Percentiles rank a stretch among this genome's conserved stretches.
Conservation (phyloP, 2,113 vertebrate genomes). For the Prinia subflava region DNA sequence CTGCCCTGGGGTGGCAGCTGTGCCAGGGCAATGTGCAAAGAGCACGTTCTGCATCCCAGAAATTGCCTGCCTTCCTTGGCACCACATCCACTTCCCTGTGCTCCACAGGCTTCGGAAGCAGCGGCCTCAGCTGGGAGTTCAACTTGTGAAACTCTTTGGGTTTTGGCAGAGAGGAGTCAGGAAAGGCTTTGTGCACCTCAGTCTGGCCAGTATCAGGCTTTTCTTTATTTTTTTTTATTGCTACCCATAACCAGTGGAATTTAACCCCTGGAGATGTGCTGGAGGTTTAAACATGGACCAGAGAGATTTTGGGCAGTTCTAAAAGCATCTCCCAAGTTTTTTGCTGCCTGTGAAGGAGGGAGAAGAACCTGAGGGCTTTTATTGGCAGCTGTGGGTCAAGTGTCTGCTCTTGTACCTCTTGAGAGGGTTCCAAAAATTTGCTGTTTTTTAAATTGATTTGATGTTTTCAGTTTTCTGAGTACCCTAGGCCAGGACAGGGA, state of each 20-base stretch:
- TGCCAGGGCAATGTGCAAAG: not conserved
- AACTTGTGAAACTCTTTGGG: not conserved
- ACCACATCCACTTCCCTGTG: not conserved
- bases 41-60: not conserved
- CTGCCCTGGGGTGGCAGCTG: not conserved
- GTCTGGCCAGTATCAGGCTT: not conserved
- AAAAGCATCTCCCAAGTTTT: not conserved
- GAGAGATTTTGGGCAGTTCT: not conserved
- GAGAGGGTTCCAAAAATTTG: not conserved
- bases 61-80: not conserved
- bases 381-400: not conserved
- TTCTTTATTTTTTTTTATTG: not conserved
- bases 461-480: not conserved
- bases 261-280: not conserved
- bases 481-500: too few relatives aligned
- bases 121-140: not conserved
- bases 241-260: not conserved
- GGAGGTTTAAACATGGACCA: not conserved
- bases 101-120: not conserved
- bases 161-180: not conserved
- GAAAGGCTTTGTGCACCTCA: not conserved
- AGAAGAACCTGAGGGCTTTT: not conserved
- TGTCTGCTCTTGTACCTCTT: not conserved
- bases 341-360: not conserved
- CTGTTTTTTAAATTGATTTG: accelerated